Conservation (phyloP, 2,888 invertebrate genomes). For the Drosophila robusta region DNA sequence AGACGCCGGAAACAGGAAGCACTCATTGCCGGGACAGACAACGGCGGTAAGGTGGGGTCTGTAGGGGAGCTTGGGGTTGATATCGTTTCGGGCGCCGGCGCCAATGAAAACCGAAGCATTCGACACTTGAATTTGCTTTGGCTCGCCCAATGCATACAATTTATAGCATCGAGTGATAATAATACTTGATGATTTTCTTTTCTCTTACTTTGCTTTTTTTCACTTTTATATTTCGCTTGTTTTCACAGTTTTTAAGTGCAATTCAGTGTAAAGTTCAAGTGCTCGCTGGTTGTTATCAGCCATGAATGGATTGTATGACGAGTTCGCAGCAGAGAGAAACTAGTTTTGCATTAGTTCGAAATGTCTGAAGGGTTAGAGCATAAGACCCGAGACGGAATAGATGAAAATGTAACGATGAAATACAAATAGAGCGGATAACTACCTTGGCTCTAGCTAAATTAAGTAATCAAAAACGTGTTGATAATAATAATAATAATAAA, state of each 20-base stretch:
- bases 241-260: constrained; percentile 39
- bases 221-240: not conserved
- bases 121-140: constrained; percentile 46
- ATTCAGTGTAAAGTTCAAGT: constrained; percentile 40
- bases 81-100: constrained; percentile 22
- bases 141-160: constrained; percentile 46
- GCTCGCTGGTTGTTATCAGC: constrained; percentile 7
- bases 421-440: too few species aligned
- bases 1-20: constrained; percentile 70
- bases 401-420: too few species aligned
- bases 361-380: not conserved
- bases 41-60: constrained; percentile 15
- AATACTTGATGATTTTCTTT: constrained; percentile 39
- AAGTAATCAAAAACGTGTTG: too few species aligned
- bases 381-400: not conserved
- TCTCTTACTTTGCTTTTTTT: constrained; percentile 1
- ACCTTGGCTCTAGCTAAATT: too few species aligned
- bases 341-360: not conserved
- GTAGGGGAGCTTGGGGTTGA: not conserved
- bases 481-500: too few species aligned
- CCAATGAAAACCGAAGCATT: constrained; percentile 49
- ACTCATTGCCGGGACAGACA: constrained; percentile 68
- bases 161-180: constrained; percentile 52
- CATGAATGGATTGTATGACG: not conserved
- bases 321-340: not conserved